These are phyloP conservation scores for Planococcus citri DNA, from an alignment of 1,140 invertebrate genomes.

Conservation along the genomic window DNA sequence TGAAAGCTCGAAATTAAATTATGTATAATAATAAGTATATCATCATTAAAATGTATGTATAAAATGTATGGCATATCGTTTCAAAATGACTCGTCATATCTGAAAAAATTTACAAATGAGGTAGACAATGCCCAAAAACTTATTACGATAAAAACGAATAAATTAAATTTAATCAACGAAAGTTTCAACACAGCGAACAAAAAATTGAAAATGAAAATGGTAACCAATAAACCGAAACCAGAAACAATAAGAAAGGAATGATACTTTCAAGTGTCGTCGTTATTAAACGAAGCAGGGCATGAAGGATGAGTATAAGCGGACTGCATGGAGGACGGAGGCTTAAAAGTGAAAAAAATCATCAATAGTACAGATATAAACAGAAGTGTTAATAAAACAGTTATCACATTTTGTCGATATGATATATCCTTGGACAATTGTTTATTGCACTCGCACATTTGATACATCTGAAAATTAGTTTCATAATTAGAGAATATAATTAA, in stretches of 20 bases:
- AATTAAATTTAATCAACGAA: background rate
- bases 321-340: background rate
- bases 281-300: background rate
- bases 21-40: no score
- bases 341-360: background rate
- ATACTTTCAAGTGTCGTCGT: background rate
- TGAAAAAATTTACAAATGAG: background rate
- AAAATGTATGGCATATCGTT: background rate
- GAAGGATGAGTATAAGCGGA: background rate
- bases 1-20: background rate
- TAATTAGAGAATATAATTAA: no score
- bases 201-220: background rate
- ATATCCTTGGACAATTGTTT: constrained; percentile 21
- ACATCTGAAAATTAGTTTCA: constrained; percentile 6
- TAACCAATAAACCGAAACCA: constrained; percentile 8
- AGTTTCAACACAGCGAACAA: background rate
- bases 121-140: background rate
- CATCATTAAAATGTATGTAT: no score
- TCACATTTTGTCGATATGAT: constrained; percentile 15
- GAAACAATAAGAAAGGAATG: background rate
- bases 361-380: background rate
- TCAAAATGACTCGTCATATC: background rate
- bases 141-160: background rate
- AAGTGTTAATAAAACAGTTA: background rate
- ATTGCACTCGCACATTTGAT: constrained; percentile 10